phyloP scores from a whole-genome alignment of 2,113 vertebrate species.

The Panthera uncia region DNA sequence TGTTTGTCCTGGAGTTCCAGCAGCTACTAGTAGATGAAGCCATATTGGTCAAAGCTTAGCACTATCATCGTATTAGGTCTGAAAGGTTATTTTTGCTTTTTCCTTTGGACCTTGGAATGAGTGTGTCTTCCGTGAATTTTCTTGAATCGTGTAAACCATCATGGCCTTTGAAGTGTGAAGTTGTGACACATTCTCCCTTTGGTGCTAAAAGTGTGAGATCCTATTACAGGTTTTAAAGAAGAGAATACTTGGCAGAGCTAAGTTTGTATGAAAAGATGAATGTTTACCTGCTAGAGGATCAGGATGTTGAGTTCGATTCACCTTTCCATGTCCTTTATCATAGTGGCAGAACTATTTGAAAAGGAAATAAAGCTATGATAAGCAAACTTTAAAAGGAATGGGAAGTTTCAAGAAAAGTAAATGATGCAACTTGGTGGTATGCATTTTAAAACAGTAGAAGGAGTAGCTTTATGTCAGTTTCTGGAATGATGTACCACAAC shows the following conservation, averaged over 20 bases:
- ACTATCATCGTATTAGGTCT: background rate
- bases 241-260: background rate
- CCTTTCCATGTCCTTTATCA: background rate
- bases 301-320: background rate
- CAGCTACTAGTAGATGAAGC: background rate
- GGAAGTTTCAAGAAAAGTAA: conserved; percentile 38
- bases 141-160: background rate
- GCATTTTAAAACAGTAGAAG: background rate
- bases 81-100: conserved; percentile 16
- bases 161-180: background rate
- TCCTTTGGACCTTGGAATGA: background rate
- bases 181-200: background rate
- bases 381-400: conserved; percentile 18
- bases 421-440: background rate
- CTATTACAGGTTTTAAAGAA: conserved; percentile 31
- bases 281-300: background rate
- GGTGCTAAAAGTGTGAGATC: background rate
- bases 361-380: conserved; percentile 8
- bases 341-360: background rate
- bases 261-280: background rate
- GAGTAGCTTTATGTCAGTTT: background rate
- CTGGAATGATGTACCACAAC: background rate
- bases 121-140: background rate
- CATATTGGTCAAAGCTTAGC: background rate
- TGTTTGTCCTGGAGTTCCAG: background rate